Percentiles rank a stretch among this genome's conserved stretches.
Conservation (phyloP, 2,888 invertebrate species). For the Cremastinae sp. region DNA sequence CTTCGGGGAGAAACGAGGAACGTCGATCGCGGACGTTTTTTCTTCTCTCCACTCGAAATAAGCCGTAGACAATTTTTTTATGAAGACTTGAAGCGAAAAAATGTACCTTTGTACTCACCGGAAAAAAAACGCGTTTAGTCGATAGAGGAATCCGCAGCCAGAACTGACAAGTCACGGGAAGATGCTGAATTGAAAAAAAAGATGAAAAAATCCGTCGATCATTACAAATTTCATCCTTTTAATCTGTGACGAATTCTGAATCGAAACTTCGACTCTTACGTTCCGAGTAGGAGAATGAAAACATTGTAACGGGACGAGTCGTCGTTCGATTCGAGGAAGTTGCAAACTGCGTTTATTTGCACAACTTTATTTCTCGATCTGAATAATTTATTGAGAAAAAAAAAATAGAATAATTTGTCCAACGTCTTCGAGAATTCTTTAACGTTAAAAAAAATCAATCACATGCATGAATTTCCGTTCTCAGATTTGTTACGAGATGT, state of each 20-base stretch:
- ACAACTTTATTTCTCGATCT: too few species aligned
- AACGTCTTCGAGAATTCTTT: neutral
- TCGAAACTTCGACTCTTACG: neutral
- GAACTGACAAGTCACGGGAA: conserved; percentile 38
- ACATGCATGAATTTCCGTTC: too few species aligned
- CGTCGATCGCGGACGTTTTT: neutral
- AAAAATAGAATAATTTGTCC: too few species aligned
- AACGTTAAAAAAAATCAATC: neutral
- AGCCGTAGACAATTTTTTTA: conserved; percentile 8
- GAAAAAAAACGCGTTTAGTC: conserved; percentile 11
- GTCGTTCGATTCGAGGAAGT: neutral
- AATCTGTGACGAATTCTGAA: conserved; percentile 12
- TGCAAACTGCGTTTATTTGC: too few species aligned
- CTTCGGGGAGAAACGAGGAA: neutral
- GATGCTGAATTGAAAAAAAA: conserved; percentile 20
- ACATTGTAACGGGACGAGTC: neutral
- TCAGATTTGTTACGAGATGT: too few species aligned
- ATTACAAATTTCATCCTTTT: conserved; percentile 22
- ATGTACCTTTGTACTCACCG: conserved; percentile 8
- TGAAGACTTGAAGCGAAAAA: conserved; percentile 16
- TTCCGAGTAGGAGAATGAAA: neutral
- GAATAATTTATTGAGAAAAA: too few species aligned
- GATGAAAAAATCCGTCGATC: conserved; percentile 14
- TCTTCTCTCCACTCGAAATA: neutral
- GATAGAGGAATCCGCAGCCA: conserved; percentile 1